phyloP scores from a whole-genome alignment of 1,140 invertebrate genomes.

The Zaprionus camerounensis region DNA sequence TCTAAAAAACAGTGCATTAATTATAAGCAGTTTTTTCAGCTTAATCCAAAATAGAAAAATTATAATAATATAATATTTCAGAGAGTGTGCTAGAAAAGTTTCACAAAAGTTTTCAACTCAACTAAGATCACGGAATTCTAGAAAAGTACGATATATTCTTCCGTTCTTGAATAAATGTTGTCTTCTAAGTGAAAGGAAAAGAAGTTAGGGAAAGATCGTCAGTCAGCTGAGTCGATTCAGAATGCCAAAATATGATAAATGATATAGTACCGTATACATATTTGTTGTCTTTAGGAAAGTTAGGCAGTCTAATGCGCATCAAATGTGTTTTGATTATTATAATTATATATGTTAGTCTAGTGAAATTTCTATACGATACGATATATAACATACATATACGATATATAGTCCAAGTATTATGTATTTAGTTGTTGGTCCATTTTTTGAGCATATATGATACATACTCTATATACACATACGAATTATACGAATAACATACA shows the following conservation, averaged over 20 bases:
- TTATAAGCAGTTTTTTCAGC: background rate
- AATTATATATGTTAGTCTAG: conserved; percentile 28
- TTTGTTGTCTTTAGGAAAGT: background rate
- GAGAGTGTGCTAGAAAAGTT: background rate
- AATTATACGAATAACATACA: conserved; percentile 55
- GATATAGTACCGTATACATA: background rate
- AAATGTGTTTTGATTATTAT: conserved; percentile 10
- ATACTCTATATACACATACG: conserved; percentile 41
- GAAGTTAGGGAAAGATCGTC: background rate
- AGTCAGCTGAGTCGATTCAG: background rate
- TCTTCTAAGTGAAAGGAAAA: background rate
- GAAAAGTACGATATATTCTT: too few relatives aligned
- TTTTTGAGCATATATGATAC: conserved; percentile 60
- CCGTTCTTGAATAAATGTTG: too few relatives aligned
- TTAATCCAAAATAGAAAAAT: background rate
- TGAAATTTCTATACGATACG: conserved; percentile 44
- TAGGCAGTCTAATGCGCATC: conserved; percentile 23
- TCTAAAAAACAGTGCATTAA: conserved; percentile 4
- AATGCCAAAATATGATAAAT: conserved; percentile 6
- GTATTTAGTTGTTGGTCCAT: conserved; percentile 82
- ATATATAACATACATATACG: conserved; percentile 50
- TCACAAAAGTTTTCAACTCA: background rate
- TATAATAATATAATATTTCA: background rate
- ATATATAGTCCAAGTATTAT: conserved; percentile 72
- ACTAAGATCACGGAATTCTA: background rate